Evolutionary conservation across 2,113 vertebrate genomes (phyloP).

Genomic region (Arizona elegans): DNA sequence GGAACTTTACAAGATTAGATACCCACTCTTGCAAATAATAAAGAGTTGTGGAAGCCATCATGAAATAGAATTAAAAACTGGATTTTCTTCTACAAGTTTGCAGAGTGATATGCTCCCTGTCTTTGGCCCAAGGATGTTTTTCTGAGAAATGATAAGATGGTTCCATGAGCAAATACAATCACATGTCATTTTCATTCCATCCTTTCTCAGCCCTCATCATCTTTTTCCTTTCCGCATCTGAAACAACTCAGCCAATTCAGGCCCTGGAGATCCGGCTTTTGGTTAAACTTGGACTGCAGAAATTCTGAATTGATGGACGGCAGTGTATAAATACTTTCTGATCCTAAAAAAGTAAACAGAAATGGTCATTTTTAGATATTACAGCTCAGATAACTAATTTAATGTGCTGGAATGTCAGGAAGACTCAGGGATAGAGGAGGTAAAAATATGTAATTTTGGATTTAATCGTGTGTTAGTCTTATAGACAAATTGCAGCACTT

Average conservation of each 20-base stretch:
- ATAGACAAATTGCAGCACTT: slow-evolving; percentile 6
- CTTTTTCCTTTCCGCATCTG: background rate
- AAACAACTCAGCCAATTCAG: background rate
- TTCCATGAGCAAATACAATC: background rate
- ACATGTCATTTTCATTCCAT: background rate
- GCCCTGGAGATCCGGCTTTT: background rate
- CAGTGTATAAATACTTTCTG: background rate
- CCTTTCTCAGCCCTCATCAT: background rate
- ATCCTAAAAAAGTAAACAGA: background rate
- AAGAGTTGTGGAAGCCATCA: background rate
- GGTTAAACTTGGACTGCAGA: background rate
- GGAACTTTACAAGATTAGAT: background rate
- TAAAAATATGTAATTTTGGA: background rate
- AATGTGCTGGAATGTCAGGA: background rate
- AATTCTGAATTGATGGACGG: background rate
- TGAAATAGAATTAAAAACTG: background rate
- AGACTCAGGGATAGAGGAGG: background rate
- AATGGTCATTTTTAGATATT: background rate
- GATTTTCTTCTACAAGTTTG: background rate
- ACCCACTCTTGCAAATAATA: background rate
- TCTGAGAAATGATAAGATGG: background rate
- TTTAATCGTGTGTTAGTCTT: background rate
- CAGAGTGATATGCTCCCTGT: background rate
- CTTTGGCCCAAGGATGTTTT: background rate
- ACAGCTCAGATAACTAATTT: background rate